These are phyloP conservation scores for Synergus laeviventris DNA, from an alignment of 2,888 invertebrate genomes.

Conservation along the genomic window DNA sequence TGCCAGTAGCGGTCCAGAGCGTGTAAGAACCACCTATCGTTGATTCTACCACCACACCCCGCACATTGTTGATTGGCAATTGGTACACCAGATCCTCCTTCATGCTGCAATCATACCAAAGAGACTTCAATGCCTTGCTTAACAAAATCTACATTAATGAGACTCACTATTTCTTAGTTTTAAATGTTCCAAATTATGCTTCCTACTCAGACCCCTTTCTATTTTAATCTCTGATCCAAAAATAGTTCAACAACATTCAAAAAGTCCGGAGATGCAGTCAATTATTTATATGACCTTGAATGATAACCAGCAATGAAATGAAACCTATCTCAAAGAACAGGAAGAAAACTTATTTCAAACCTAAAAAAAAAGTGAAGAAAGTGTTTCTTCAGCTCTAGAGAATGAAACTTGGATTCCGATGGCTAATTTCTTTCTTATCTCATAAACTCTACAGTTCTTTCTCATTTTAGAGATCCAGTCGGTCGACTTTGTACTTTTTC, in stretches of 20 bases:
- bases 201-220: background rate
- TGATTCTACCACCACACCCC: constrained; percentile 94
- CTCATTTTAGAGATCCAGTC: constrained; percentile 31
- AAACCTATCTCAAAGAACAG: background rate
- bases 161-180: background rate
- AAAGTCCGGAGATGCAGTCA: background rate
- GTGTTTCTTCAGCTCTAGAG: background rate
- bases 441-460: background rate
- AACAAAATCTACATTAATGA: constrained; percentile 2
- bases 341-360: background rate
- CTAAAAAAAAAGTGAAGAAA: background rate
- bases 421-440: constrained; percentile 3
- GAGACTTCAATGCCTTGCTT: constrained; percentile 18
- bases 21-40: constrained; percentile 93
- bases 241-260: background rate
- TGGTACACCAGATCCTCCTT: constrained; percentile 71
- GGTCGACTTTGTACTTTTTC: constrained; percentile 55
- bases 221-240: background rate
- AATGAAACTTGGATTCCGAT: background rate
- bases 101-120: constrained; percentile 67
- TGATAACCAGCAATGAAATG: background rate
- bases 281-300: background rate
- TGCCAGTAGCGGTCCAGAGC: constrained; percentile 98
- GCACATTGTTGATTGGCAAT: constrained; percentile 86
- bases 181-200: constrained; percentile 2